These are phyloP conservation scores for Huso huso DNA, from an alignment of 2,797 vertebrate genomes.

Conservation along the genomic window DNA sequence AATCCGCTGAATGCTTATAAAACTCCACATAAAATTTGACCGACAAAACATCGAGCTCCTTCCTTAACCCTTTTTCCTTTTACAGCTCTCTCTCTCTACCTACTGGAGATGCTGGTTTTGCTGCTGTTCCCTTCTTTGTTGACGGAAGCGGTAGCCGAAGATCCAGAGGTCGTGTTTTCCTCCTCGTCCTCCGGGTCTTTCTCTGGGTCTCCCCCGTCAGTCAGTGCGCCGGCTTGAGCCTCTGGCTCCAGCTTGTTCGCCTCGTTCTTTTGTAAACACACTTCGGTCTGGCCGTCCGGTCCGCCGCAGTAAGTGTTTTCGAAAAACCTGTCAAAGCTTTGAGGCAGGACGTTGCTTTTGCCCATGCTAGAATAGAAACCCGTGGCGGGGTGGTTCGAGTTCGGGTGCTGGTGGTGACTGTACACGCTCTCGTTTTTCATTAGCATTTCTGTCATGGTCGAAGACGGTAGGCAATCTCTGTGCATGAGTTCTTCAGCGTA, in stretches of 20 bases:
- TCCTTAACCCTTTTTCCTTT: conserved; percentile 76
- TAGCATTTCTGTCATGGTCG: conserved; percentile 95
- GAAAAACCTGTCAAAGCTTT: conserved; percentile 93
- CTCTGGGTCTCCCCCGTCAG: conserved; percentile 70
- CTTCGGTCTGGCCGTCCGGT: conserved; percentile 70
- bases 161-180: conserved; percentile 81
- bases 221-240: conserved; percentile 61
- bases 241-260: conserved; percentile 75
- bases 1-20: conserved; percentile 99
- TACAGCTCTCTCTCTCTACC: conserved; percentile 74
- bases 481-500: conserved; percentile 94
- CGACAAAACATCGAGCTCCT: conserved; percentile 93
- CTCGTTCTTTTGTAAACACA: conserved; percentile 80
- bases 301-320: conserved; percentile 85
- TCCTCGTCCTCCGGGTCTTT: conserved; percentile 81
- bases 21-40: conserved; percentile 98
- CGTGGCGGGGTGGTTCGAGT: conserved; percentile 65
- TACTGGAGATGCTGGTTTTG: conserved; percentile 92
- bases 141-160: conserved; percentile 74
- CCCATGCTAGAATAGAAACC: conserved; percentile 83
- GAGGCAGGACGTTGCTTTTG: conserved; percentile 89
- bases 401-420: conserved; percentile 72
- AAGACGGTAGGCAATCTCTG: conserved; percentile 89
- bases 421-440: conserved; percentile 93
- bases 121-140: conserved; percentile 75